phyloP scores from a whole-genome alignment of 1,140 invertebrate genomes.

The Megathymus violae region DNA sequence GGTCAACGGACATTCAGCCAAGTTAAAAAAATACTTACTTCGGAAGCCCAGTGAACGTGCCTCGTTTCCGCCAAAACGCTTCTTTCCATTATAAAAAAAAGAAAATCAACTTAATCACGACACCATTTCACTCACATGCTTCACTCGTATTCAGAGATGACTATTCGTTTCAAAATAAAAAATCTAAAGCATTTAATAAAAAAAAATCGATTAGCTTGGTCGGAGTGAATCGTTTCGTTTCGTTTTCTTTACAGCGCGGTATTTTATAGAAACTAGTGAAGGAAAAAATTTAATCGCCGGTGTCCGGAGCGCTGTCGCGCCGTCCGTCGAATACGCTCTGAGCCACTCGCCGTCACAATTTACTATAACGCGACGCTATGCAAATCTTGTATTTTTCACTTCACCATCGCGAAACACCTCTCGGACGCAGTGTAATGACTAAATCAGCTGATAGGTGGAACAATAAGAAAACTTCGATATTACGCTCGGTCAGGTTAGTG shows the following conservation, averaged over 20 bases:
- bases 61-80: conserved; percentile 71
- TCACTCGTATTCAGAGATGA: conserved; percentile 35
- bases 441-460: conserved; percentile 69
- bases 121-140: conserved; percentile 66
- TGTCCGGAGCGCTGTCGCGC: conserved; percentile 58
- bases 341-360: conserved; percentile 48
- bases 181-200: conserved; percentile 22
- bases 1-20: conserved; percentile 47
- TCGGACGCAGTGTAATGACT: conserved; percentile 49
- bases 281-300: conserved; percentile 58
- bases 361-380: conserved; percentile 55
- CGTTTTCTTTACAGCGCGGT: conserved; percentile 51
- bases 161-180: conserved; percentile 40
- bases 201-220: conserved; percentile 46
- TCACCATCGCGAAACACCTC: conserved; percentile 43
- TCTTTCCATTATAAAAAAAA: conserved; percentile 79
- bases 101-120: conserved; percentile 51
- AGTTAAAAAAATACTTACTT: conserved; percentile 61
- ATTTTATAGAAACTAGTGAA: conserved; percentile 59
- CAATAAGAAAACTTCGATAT: conserved; percentile 61
- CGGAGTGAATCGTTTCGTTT: conserved; percentile 60
- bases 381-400: conserved; percentile 65
- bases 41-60: conserved; percentile 74
- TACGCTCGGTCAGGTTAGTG: conserved; percentile 71
- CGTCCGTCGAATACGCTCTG: conserved; percentile 47